Conservation (phyloP, 2,797 vertebrate species). For the Myripristis jacobus region DNA sequence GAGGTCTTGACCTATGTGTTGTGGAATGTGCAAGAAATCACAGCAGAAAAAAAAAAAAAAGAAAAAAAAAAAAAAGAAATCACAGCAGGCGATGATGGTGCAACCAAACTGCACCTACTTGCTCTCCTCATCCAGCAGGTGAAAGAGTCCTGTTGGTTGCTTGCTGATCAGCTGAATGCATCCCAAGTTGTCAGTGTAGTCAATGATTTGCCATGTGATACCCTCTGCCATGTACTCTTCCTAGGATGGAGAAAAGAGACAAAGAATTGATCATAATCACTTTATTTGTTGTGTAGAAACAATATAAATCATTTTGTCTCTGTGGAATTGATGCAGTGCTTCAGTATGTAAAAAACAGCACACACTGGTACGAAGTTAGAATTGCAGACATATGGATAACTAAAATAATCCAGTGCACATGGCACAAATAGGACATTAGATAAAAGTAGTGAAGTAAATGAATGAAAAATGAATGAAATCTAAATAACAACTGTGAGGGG, state of each 20-base stretch:
- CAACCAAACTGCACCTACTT: slow-evolving; percentile 79
- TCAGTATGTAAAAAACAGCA: not conserved
- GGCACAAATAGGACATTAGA: too few relatives aligned
- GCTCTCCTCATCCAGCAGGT: slow-evolving; percentile 93
- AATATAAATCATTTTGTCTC: not conserved
- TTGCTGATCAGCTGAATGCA: slow-evolving; percentile 93
- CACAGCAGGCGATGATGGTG: too few relatives aligned
- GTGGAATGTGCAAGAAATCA: too few relatives aligned
- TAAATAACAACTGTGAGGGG: not conserved
- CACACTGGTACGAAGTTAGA: not conserved
- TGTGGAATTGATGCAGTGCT: not conserved
- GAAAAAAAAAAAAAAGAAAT: not conserved
- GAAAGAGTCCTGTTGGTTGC: slow-evolving; percentile 90
- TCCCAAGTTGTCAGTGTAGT: slow-evolving; percentile 90
- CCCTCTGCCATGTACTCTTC: slow-evolving; percentile 93
- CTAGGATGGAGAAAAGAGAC: slow-evolving; percentile 73
- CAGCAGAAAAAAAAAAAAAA: too few relatives aligned
- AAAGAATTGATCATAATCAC: not conserved
- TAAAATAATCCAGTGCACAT: too few relatives aligned
- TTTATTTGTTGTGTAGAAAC: not conserved
- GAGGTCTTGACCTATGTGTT: not conserved
- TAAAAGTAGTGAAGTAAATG: too few relatives aligned
- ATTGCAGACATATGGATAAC: too few relatives aligned
- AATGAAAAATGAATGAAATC: not conserved
- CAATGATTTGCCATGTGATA: slow-evolving; percentile 91